A percentile compares a stretch with the other conserved stretches of the same genome.
phyloP scores from a whole-genome alignment of 1,140 invertebrate genomes.

The Bilobella aurantiaca region DNA sequence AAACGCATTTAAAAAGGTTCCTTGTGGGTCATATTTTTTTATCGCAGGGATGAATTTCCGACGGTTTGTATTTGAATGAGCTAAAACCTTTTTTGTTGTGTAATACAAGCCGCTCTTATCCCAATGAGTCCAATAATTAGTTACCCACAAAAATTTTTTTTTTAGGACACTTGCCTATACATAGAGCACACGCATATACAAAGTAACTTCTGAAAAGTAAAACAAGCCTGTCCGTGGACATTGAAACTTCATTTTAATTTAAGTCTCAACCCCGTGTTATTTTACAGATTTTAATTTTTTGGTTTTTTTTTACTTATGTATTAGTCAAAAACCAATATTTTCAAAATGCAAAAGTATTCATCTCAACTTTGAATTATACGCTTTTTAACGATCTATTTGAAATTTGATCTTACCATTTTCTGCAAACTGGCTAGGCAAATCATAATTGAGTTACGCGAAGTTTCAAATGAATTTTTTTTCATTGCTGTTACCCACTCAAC shows the following conservation, averaged over 20 bases:
- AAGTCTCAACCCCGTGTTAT: too few species aligned
- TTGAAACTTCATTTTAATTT: too few species aligned
- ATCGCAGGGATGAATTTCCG: neutral
- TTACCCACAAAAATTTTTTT: neutral
- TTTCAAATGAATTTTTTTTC: conserved; percentile 15
- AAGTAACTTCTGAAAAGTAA: too few species aligned
- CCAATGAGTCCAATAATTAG: conserved; percentile 16
- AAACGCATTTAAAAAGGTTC: conserved; percentile 23
- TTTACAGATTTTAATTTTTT: too few species aligned
- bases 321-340: too few species aligned
- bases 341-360: too few species aligned
- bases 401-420: conserved; percentile 8
- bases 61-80: neutral
- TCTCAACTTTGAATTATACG: too few species aligned
- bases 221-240: too few species aligned
- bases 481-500: conserved; percentile 16
- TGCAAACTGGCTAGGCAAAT: conserved; percentile 21
- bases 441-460: conserved; percentile 2
- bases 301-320: too few species aligned
- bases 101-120: conserved; percentile 15
- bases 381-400: too few species aligned
- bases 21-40: conserved; percentile 23
- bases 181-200: too few species aligned
- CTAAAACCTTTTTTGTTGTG: conserved; percentile 6
- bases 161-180: too few species aligned